These are phyloP conservation scores for Amphilophus citrinellus DNA, from an alignment of 2,113 vertebrate species.

Conservation along the genomic window DNA sequence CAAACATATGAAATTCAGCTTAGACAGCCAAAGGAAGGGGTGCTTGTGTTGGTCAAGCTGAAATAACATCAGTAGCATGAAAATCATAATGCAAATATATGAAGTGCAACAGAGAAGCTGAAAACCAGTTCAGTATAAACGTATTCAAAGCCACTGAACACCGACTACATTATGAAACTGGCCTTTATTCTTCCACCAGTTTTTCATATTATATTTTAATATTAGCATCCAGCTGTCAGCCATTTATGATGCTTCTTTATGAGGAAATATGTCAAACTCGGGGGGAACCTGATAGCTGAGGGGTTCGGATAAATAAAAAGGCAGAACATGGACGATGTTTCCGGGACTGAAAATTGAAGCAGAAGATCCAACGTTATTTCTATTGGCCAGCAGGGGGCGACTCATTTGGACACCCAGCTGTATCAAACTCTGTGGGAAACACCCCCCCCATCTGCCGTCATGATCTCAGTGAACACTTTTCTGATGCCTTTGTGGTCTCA, in stretches of 20 bases:
- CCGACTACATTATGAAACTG: not conserved
- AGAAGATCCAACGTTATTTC: not conserved
- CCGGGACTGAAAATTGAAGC: not conserved
- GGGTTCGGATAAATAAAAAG: not conserved
- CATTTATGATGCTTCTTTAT: not conserved
- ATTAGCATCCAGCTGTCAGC: not conserved
- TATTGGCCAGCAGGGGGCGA: not conserved
- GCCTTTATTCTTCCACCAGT: not conserved
- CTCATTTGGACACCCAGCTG: no score
- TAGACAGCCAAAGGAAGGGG: not conserved
- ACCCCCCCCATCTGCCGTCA: no score
- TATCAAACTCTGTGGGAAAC: no score
- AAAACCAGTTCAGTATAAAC: not conserved
- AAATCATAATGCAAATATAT: not conserved
- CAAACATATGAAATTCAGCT: not conserved
- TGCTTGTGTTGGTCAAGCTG: not conserved
- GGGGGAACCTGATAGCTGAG: rapidly evolving
- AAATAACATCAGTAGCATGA: not conserved
- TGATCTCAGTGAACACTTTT: no score
- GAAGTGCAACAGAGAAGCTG: not conserved
- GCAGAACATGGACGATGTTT: not conserved
- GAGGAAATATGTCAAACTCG: not conserved
- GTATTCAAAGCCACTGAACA: rapidly evolving
- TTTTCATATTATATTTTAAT: not conserved
- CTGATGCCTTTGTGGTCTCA: no score